These are phyloP conservation scores for Chelon auratus DNA, from an alignment of 2,797 vertebrate genomes.

Conservation along the genomic window DNA sequence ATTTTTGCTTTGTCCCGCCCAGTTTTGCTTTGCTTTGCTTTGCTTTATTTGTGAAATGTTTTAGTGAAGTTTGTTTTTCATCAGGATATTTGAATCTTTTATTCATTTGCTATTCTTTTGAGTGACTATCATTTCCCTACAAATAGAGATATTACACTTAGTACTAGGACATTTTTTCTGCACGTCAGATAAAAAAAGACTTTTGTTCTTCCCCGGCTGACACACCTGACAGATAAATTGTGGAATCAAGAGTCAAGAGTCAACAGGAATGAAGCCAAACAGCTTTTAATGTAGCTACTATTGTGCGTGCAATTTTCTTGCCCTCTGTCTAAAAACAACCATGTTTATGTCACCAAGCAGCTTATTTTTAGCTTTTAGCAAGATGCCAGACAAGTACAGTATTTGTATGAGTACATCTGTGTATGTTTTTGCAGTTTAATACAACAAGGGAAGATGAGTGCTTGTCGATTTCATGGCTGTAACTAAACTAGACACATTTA, in stretches of 20 bases:
- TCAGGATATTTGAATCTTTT: background rate
- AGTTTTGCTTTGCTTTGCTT: slow-evolving; percentile 15
- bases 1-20: background rate
- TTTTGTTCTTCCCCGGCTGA: too few species aligned
- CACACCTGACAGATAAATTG: background rate
- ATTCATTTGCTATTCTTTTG: background rate
- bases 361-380: slow-evolving; percentile 3
- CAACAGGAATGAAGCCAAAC: slow-evolving; percentile 5
- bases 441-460: background rate
- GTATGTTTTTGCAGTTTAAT: slow-evolving; percentile 5
- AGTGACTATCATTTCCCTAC: background rate
- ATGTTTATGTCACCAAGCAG: slow-evolving; percentile 7
- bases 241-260: background rate
- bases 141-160: too few species aligned
- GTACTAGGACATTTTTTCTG: background rate
- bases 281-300: background rate
- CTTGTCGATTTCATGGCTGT: slow-evolving; percentile 2
- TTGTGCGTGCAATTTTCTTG: background rate
- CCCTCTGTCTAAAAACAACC: background rate
- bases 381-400: slow-evolving; percentile 1
- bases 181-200: background rate
- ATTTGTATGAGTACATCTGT: background rate
- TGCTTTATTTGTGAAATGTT: background rate
- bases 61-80: background rate
- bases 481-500: background rate